Evolutionary conservation across 2,797 vertebrate genomes (phyloP).

Genomic region (Bradypodion pumilum): DNA sequence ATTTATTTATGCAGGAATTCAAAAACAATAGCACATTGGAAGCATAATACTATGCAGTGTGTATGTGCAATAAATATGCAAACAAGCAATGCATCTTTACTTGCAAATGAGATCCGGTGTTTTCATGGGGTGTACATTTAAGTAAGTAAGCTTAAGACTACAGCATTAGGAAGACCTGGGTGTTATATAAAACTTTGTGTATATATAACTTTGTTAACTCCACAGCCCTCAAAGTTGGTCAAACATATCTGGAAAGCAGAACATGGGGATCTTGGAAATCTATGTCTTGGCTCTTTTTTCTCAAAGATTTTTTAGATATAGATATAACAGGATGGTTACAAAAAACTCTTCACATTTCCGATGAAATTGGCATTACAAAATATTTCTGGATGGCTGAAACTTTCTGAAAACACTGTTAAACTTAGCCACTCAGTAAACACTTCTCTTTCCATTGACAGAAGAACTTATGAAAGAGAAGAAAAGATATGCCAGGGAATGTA

Average conservation of each 20-base stretch:
- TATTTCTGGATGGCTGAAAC: neutral
- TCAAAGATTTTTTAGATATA: neutral
- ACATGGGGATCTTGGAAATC: neutral
- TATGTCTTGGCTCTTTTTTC: neutral
- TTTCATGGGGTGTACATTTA: too few relatives aligned
- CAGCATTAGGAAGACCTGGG: too few relatives aligned
- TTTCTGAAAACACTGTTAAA: neutral
- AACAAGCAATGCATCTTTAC: too few relatives aligned
- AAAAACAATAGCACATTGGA: too few relatives aligned
- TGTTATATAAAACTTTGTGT: too few relatives aligned
- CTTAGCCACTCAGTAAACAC: neutral
- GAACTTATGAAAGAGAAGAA: neutral
- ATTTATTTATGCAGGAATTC: too few relatives aligned
- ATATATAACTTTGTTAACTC: too few relatives aligned
- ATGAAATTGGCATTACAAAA: neutral
- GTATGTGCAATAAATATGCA: too few relatives aligned
- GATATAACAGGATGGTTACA: neutral
- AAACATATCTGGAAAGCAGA: neutral
- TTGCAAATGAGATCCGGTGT: too few relatives aligned
- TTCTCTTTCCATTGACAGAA: constrained; percentile 7
- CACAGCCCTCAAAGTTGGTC: too few relatives aligned
- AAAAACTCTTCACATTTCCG: neutral
- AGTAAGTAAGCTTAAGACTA: too few relatives aligned
- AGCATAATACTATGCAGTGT: too few relatives aligned
- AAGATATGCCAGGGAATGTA: neutral